phyloP scores from a whole-genome alignment of 2,888 invertebrate species.

The Patella pellucida region DNA sequence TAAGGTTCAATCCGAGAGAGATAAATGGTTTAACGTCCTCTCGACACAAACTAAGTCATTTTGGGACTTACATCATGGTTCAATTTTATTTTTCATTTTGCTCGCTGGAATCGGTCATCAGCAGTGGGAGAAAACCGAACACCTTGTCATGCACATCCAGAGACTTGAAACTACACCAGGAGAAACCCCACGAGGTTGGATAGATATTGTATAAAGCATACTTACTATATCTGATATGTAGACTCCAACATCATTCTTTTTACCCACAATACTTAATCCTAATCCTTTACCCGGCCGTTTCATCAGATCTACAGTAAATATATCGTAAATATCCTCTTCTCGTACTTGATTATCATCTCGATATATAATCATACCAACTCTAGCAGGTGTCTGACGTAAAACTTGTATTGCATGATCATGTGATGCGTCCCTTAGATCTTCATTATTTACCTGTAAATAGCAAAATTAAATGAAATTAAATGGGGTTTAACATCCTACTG shows the following conservation, averaged over 20 bases:
- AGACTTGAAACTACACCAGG: too few species aligned
- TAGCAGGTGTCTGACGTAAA: constrained; percentile 86
- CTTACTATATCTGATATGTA: constrained; percentile 94
- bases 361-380: constrained; percentile 86
- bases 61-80: too few species aligned
- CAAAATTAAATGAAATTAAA: too few species aligned
- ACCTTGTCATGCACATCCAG: too few species aligned
- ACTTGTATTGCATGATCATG: constrained; percentile 80
- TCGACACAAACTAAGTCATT: too few species aligned
- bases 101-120: too few species aligned
- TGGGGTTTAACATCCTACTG: too few species aligned
- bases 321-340: constrained; percentile 78
- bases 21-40: too few species aligned
- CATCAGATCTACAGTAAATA: constrained; percentile 79
- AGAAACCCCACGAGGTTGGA: too few species aligned
- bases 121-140: too few species aligned
- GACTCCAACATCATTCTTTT: constrained; percentile 81
- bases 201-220: constrained; percentile 14
- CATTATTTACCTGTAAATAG: constrained; percentile 78
- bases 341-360: constrained; percentile 73
- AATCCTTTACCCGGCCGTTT: constrained; percentile 87
- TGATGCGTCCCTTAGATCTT: constrained; percentile 85
- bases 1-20: too few species aligned
- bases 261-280: constrained; percentile 83
- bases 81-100: too few species aligned